Conservation (phyloP, 2,888 invertebrate genomes). For the Boloria euphrosyne region DNA sequence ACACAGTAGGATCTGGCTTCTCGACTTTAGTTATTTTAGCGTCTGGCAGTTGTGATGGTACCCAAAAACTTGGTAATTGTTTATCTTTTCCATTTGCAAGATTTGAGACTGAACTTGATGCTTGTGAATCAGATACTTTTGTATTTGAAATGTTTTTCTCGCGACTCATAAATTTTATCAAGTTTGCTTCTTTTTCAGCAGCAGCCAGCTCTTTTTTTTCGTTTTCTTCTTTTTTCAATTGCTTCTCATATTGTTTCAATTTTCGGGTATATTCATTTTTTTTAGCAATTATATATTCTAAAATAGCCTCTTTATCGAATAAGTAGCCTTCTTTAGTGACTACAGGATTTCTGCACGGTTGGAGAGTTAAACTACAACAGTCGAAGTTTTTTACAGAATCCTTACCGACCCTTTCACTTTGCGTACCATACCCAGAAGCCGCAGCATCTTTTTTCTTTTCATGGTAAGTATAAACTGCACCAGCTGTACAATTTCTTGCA, state of each 20-base stretch:
- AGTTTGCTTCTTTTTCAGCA: slow-evolving; percentile 88
- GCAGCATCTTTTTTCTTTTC: slow-evolving; percentile 98
- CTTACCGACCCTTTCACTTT: slow-evolving; percentile 93
- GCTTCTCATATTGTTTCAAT: slow-evolving; percentile 95
- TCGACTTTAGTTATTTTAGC: slow-evolving; percentile 85
- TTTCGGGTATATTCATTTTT: slow-evolving; percentile 95
- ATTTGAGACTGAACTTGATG: slow-evolving; percentile 87
- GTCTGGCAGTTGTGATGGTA: slow-evolving; percentile 95
- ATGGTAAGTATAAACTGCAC: slow-evolving; percentile 98
- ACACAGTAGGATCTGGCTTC: slow-evolving; percentile 71
- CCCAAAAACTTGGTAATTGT: slow-evolving; percentile 96
- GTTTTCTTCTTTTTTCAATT: slow-evolving; percentile 88
- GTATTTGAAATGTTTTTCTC: slow-evolving; percentile 88
- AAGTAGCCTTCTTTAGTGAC: slow-evolving; percentile 92
- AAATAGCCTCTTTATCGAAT: slow-evolving; percentile 97
- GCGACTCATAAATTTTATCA: slow-evolving; percentile 91
- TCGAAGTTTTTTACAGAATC: slow-evolving; percentile 97
- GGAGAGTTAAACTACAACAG: slow-evolving; percentile 97
- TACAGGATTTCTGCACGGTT: slow-evolving; percentile 97
- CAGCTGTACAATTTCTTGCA: slow-evolving; percentile 98
- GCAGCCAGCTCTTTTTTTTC: slow-evolving; percentile 87
- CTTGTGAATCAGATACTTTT: slow-evolving; percentile 46
- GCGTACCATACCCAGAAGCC: slow-evolving; percentile 96
- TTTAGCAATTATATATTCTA: slow-evolving; percentile 96
- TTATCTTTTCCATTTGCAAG: slow-evolving; percentile 90